Percentiles rank a stretch among this genome's conserved stretches.
Evolutionary conservation across 2,797 vertebrate species (phyloP).

Genomic region (Monodelphis domestica): DNA sequence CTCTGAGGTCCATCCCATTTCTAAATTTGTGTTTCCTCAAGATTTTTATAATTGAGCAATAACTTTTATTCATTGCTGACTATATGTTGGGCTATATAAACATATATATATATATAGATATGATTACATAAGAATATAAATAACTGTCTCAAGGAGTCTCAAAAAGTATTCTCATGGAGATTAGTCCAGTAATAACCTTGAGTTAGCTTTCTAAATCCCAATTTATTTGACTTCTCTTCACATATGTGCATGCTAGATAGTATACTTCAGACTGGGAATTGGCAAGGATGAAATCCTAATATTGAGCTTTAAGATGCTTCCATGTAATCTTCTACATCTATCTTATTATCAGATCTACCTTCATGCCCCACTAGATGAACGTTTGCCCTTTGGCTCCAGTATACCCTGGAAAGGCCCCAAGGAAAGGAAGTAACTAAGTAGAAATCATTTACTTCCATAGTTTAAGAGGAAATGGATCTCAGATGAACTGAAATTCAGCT

Average conservation of each 20-base stretch:
- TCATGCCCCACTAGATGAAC: not conserved
- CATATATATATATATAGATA: too few species aligned
- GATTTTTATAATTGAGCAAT: not conserved
- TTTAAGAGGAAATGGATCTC: slow-evolving; percentile 61
- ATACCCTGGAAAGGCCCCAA: slow-evolving; percentile 48
- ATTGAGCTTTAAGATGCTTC: slow-evolving; percentile 6
- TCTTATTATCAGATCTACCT: not conserved
- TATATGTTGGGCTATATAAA: too few species aligned
- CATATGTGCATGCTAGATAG: slow-evolving; percentile 4
- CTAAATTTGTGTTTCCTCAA: not conserved
- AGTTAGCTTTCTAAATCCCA: not conserved
- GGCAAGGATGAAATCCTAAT: slow-evolving; percentile 19
- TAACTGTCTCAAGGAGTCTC: not conserved
- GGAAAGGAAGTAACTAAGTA: slow-evolving; percentile 55
- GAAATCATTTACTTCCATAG: slow-evolving; percentile 44
- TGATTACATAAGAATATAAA: too few species aligned
- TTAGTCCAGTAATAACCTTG: not conserved
- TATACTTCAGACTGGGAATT: slow-evolving; percentile 30
- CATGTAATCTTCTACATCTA: not conserved
- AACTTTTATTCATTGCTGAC: not conserved
- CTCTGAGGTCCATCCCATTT: not conserved
- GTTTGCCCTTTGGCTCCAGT: not conserved
- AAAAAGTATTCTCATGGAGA: not conserved
- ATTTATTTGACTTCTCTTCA: slow-evolving; percentile 20
- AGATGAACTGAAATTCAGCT: slow-evolving; percentile 66